phyloP scores from a whole-genome alignment of 2,888 invertebrate species.

The Troides oblongomaculatus region DNA sequence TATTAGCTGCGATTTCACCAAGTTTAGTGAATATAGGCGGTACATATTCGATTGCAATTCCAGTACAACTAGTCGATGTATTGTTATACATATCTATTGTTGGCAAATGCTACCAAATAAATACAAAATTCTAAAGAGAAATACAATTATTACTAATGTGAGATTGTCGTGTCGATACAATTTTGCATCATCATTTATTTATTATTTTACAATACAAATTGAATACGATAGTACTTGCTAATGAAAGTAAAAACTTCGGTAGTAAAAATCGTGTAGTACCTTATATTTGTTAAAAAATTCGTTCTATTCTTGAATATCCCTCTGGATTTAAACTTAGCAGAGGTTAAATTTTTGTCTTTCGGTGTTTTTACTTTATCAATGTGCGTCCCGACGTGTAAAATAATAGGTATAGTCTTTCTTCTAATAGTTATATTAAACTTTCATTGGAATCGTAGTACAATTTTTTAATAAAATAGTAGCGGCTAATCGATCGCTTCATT shows the following conservation, averaged over 20 bases:
- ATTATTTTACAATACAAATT: not conserved
- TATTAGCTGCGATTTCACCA: conserved; percentile 50
- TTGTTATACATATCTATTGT: conserved; percentile 11
- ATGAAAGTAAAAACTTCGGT: not conserved
- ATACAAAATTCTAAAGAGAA: not conserved
- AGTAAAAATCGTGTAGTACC: not conserved
- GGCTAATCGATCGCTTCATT: too few species aligned
- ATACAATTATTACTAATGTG: not conserved
- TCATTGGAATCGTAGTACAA: too few species aligned
- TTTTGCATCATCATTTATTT: not conserved
- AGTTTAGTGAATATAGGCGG: conserved; percentile 38
- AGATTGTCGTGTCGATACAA: conserved; percentile 5
- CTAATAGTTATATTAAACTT: too few species aligned
- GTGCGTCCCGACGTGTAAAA: too few species aligned
- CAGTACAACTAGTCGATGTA: conserved; percentile 34
- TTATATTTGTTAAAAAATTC: not conserved
- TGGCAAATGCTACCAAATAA: not conserved
- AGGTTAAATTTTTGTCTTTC: too few species aligned
- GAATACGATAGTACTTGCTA: not conserved
- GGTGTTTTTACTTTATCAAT: too few species aligned
- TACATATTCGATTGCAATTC: conserved; percentile 35
- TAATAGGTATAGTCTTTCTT: too few species aligned
- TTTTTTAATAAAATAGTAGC: not conserved
- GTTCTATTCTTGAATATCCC: too few species aligned
- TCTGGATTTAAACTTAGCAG: not conserved